Base-by-base conservation (phyloP, 2,113 vertebrate genomes). In the Spea bombifrons region DNA sequence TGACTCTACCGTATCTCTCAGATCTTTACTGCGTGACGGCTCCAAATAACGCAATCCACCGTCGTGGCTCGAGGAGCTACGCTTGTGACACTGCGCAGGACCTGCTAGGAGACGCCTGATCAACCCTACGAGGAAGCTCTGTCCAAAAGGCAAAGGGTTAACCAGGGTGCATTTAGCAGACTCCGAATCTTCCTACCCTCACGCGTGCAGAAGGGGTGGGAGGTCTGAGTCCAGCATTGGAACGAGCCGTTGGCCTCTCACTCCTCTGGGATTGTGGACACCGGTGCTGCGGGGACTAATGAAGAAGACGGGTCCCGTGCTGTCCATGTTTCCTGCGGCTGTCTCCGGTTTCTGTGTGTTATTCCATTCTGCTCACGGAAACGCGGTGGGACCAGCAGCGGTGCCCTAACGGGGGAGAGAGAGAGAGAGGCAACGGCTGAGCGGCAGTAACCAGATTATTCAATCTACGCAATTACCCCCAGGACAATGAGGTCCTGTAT, bases 301-400 rank as follows among this genome's bases (percentile, higher is more conserved):
- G 44, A 44, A 45, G 53, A 12, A 50, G 50, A 87, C 81, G 59
- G 78, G 81, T 83, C 84, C 85, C 57, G 53, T 87, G 76, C 88
- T 30, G 83, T 8, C 82, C 83, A 79, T 64, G 81, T 75, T 76
- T 87, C 89, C 70, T 48, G 4, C 9, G 86, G 49, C 69, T 71
- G 83, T 75, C 68, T 81, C 71, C 82, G 3, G 71, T 53, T 69
- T 53, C 49, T 66, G 67, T 67, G 59, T 53, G 55, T 46, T 17
- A 49, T 63, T 49, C 53, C 75, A 76, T 86, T 90, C 90, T 91
- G 91, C 89, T 91, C 90, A 92, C 88, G 86, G 89, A 88, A 91
- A 92, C 89, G 83, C 88, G 86, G 86, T 87, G 92, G 86, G 84
- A 88, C 86, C 90, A 84, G 89, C 91, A 86, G 86, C 86, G 12